Conservation (phyloP, 2,888 invertebrate genomes). For the Sceliomorpha sp. region DNA sequence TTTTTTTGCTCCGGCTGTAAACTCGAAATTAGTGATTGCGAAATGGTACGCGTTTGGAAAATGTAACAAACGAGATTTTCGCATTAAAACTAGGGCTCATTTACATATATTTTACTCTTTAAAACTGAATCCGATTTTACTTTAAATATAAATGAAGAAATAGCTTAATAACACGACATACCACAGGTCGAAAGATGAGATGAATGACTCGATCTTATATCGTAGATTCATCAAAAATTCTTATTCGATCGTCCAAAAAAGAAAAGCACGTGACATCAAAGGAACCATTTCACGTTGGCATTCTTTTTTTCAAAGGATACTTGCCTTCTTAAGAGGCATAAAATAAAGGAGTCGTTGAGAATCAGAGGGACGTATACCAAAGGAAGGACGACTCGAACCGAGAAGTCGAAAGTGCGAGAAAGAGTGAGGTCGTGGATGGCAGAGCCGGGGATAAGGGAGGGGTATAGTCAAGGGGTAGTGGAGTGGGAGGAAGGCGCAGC, state of each 20-base stretch:
- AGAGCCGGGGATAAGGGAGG: conserved; percentile 39
- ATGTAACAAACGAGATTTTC: no score
- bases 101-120: no score
- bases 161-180: no score
- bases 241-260: conserved; percentile 27
- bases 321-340: conserved; percentile 28
- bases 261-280: conserved; percentile 34
- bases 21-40: no score
- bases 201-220: conserved; percentile 30
- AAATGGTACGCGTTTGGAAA: no score
- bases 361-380: conserved; percentile 26
- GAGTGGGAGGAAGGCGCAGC: conserved; percentile 60
- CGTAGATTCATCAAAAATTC: conserved; percentile 38
- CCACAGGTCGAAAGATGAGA: conserved; percentile 28
- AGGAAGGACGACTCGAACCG: conserved; percentile 41
- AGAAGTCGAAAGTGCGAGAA: conserved; percentile 44
- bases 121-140: no score
- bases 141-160: no score
- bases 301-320: conserved; percentile 33
- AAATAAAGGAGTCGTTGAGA: conserved; percentile 35
- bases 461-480: conserved; percentile 54
- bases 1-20: no score
- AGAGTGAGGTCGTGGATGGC: conserved; percentile 50
- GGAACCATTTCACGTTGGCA: conserved; percentile 28
- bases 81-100: no score